phyloP scores from a whole-genome alignment of 2,113 vertebrate genomes.

The Colistium nudipinnis region DNA sequence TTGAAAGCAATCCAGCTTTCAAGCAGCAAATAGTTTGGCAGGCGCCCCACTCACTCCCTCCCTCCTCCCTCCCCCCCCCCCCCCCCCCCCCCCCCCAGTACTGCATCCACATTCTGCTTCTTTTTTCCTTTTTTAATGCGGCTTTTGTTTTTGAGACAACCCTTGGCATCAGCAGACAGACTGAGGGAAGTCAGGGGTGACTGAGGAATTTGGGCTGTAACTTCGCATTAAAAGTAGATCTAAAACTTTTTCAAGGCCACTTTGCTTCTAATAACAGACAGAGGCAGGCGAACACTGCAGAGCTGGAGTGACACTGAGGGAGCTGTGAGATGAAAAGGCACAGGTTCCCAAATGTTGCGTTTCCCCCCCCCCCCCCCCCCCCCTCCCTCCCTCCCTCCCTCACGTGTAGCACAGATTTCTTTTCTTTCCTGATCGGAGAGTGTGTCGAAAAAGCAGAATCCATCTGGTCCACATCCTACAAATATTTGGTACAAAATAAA shows the following conservation, averaged over 20 bases:
- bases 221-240: slow-evolving; percentile 7
- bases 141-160: slow-evolving; percentile 45
- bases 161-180: slow-evolving; percentile 14
- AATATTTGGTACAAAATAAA: neutral
- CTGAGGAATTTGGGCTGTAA: neutral
- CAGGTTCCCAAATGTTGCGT: neutral
- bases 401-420: slow-evolving; percentile 27
- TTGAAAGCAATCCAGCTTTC: slow-evolving; percentile 26
- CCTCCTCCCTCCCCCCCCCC: neutral
- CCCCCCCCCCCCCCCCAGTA: neutral
- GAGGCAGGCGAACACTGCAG: neutral
- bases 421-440: slow-evolving; percentile 5
- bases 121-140: slow-evolving; percentile 13
- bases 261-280: neutral
- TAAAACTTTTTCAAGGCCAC: slow-evolving; percentile 1
- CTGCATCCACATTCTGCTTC: slow-evolving; percentile 37
- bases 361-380: no score
- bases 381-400: no score
- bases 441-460: neutral
- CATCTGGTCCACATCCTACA: slow-evolving; percentile 20
- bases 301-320: neutral
- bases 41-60: neutral
- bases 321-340: neutral
- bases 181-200: neutral
- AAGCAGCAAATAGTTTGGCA: slow-evolving; percentile 45